Conservation (phyloP, 2,888 invertebrate genomes). For the Ormyrus labotus region DNA sequence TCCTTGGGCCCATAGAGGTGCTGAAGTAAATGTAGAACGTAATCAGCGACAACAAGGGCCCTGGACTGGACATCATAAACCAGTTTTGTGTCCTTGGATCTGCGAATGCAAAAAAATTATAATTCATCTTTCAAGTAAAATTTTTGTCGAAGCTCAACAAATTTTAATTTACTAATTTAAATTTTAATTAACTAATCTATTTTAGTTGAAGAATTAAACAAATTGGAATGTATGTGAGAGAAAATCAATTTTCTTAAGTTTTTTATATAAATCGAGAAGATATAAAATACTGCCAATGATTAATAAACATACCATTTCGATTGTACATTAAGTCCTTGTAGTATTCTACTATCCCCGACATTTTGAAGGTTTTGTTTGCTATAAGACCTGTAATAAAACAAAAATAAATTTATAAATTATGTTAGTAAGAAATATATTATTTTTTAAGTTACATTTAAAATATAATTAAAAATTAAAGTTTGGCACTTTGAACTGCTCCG, state of each 20-base stretch:
- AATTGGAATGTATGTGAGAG: neutral
- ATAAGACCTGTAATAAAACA: conserved; percentile 57
- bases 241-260: neutral
- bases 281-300: neutral
- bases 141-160: neutral
- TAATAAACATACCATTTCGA: conserved; percentile 64
- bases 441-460: neutral
- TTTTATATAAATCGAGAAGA: neutral
- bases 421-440: neutral
- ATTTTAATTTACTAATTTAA: neutral
- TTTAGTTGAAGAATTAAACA: neutral
- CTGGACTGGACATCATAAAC: conserved; percentile 84
- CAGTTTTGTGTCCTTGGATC: conserved; percentile 84
- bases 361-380: conserved; percentile 55
- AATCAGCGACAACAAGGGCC: conserved; percentile 82
- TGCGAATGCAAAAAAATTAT: conserved; percentile 70
- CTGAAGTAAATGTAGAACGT: conserved; percentile 84
- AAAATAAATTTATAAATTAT: conserved; percentile 10
- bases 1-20: conserved; percentile 86
- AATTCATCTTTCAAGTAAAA: neutral
- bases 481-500: no score
- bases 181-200: neutral
- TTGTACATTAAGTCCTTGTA: conserved; percentile 69
- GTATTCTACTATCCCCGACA: conserved; percentile 70
- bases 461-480: neutral